Evolutionary conservation across 2,113 vertebrate genomes (phyloP).

Genomic region (Thalassoma bifasciatum): DNA sequence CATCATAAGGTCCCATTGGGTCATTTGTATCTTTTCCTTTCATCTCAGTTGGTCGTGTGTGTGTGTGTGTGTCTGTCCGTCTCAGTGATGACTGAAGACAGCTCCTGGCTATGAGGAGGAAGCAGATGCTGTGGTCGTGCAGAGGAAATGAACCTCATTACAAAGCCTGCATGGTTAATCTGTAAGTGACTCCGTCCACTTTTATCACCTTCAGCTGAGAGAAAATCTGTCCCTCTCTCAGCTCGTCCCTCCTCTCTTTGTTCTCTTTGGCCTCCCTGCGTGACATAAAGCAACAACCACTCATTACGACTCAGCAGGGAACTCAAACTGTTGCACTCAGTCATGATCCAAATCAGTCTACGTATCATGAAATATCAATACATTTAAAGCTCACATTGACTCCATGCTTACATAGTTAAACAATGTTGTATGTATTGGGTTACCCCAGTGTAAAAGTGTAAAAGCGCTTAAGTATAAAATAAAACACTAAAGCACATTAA

Average conservation of each 20-base stretch:
- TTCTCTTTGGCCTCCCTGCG: neutral
- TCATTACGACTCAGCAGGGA: neutral
- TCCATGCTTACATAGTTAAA: neutral
- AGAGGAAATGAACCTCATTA: constrained; percentile 38
- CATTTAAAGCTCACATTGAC: neutral
- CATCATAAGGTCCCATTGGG: neutral
- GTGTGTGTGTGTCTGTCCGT: neutral
- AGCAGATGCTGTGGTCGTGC: constrained; percentile 26
- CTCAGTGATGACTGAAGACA: neutral
- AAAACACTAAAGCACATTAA: neutral
- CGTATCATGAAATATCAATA: neutral
- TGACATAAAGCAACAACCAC: neutral
- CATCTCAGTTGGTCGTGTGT: neutral
- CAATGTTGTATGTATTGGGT: no score
- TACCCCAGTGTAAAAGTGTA: no score
- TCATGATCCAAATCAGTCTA: neutral
- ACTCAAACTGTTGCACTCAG: neutral
- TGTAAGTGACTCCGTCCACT: constrained; percentile 18
- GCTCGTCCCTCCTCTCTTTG: constrained; percentile 10
- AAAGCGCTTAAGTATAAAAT: no score
- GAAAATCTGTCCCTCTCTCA: constrained; percentile 2
- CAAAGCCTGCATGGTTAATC: constrained; percentile 21
- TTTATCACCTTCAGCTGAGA: constrained; percentile 12
- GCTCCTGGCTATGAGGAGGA: constrained; percentile 17
- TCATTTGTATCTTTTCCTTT: neutral